phyloP scores from a whole-genome alignment of 2,888 invertebrate genomes.

The Temnothorax ravouxi region DNA sequence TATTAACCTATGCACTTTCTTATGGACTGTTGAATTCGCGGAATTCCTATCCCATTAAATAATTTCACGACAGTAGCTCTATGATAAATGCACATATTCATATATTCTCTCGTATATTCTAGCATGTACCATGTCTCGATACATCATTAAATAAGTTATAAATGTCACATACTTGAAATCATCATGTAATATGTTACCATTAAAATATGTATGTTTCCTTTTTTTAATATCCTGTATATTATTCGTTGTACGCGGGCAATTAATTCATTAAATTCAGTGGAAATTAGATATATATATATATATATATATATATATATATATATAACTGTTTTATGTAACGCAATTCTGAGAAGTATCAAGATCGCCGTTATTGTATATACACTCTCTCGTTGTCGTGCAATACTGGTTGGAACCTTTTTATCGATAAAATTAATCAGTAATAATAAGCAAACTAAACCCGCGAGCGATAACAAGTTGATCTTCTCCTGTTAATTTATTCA shows the following conservation, averaged over 20 bases:
- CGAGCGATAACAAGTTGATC: constrained; percentile 44
- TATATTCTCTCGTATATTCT: neutral
- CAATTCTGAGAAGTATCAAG: neutral
- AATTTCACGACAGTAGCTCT: neutral
- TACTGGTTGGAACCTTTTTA: neutral
- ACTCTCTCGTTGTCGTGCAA: neutral
- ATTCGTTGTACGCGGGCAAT: neutral
- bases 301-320: no score
- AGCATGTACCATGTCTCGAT: neutral
- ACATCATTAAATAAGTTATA: neutral
- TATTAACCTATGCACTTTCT: constrained; percentile 14
- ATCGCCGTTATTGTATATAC: neutral
- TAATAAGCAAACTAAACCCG: neutral
- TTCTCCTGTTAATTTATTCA: constrained; percentile 54
- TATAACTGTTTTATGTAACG: neutral
- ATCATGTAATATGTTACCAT: neutral
- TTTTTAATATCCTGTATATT: neutral
- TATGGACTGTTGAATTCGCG: neutral
- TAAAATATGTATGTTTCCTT: neutral
- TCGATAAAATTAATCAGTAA: neutral
- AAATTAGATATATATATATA: neutral
- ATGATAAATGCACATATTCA: neutral
- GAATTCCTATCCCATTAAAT: constrained; percentile 3
- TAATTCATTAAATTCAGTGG: neutral
- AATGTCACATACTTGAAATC: neutral